Evolutionary conservation across 1,140 invertebrate species (phyloP).

Genomic region (Drosophila prosaltans): DNA sequence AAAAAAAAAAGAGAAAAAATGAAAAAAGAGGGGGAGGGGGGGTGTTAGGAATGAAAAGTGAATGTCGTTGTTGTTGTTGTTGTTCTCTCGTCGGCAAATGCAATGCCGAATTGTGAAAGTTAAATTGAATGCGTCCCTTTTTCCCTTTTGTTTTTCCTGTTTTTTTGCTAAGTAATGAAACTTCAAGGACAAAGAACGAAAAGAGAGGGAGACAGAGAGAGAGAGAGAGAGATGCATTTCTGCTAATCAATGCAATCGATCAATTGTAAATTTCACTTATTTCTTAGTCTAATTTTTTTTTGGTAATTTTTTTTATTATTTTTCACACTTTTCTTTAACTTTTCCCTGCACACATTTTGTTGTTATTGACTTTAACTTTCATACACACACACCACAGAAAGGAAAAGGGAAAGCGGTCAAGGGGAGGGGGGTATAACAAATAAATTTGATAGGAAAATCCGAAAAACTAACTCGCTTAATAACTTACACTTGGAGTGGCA

Average conservation of each 20-base stretch:
- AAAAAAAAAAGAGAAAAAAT: slow-evolving; percentile 6
- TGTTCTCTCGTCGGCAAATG: slow-evolving; percentile 30
- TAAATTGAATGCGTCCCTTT: slow-evolving; percentile 53
- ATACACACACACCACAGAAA: too few species aligned
- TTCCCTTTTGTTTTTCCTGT: slow-evolving; percentile 2
- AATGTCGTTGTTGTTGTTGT: slow-evolving; percentile 29
- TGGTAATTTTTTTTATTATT: too few species aligned
- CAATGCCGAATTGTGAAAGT: slow-evolving; percentile 58
- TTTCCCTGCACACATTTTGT: too few species aligned
- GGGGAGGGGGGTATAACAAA: slow-evolving; percentile 42
- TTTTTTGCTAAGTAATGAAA: slow-evolving; percentile 16
- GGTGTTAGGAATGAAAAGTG: slow-evolving; percentile 49
- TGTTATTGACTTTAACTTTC: too few species aligned
- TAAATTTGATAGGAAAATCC: slow-evolving; percentile 64
- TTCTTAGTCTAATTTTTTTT: too few species aligned
- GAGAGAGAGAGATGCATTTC: background rate
- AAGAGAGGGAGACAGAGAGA: too few species aligned
- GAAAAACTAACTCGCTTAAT: slow-evolving; percentile 63
- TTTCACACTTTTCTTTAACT: too few species aligned
- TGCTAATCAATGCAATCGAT: background rate
- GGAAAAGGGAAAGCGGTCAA: background rate
- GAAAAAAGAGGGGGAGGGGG: background rate
- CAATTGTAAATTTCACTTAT: background rate
- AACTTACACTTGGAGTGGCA: slow-evolving; percentile 59
- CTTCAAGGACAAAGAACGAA: background rate